Percentiles rank a stretch among this genome's conserved stretches.
phyloP scores from a whole-genome alignment of 2,888 invertebrate species.

The Deilephila elpenor region DNA sequence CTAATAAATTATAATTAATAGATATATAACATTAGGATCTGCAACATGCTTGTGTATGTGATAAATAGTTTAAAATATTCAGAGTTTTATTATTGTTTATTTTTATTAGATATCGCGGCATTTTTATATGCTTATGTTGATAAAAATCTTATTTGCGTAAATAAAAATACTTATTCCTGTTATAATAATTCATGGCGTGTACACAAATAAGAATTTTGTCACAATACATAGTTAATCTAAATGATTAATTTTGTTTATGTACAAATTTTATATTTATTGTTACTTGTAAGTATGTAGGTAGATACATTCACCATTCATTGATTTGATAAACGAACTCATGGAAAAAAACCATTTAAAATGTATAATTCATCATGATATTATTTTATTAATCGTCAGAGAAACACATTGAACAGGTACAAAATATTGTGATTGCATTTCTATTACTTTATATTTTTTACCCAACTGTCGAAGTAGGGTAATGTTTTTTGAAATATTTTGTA shows the following conservation, averaged over 20 bases:
- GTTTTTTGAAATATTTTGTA: too few relatives aligned
- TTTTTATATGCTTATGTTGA: background rate
- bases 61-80: background rate
- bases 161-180: too few relatives aligned
- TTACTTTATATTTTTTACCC: background rate
- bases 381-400: background rate
- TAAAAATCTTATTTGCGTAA: background rate
- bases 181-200: background rate
- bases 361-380: background rate
- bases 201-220: background rate
- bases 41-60: background rate
- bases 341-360: background rate
- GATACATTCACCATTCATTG: background rate
- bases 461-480: too few relatives aligned
- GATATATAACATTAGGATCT: background rate
- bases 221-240: background rate
- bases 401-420: background rate
- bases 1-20: too few relatives aligned
- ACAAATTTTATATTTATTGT: conserved; percentile 30
- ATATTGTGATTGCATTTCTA: background rate
- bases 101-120: background rate
- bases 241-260: background rate
- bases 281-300: conserved; percentile 5
- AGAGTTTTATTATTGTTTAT: conserved; percentile 5
- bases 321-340: conserved; percentile 12